phyloP scores from a whole-genome alignment of 2,888 invertebrate species.

The Drosophila villosipedis region DNA sequence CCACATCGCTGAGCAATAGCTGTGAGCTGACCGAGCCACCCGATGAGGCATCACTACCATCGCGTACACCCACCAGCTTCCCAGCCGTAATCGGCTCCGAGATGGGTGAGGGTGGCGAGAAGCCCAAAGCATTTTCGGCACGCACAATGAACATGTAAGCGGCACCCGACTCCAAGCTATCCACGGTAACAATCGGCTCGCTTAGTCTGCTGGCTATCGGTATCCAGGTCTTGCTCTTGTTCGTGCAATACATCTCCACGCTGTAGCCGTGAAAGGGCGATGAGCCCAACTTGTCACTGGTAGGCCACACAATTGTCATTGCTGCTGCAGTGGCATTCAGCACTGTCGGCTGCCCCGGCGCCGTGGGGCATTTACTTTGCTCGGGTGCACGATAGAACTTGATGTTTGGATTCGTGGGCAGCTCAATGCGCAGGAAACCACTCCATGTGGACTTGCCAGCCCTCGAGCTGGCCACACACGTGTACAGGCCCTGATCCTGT shows the following conservation, averaged over 20 bases:
- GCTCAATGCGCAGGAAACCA: conserved; percentile 90
- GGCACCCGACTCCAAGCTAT: conserved; percentile 90
- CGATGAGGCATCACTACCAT: conserved; percentile 62
- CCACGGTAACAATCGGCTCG: conserved; percentile 90
- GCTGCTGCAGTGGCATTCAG: conserved; percentile 91
- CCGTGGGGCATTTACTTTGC: conserved; percentile 91
- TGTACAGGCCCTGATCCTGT: conserved; percentile 91
- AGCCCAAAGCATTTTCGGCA: conserved; percentile 94
- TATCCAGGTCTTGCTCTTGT: conserved; percentile 87
- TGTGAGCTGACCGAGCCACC: conserved; percentile 64
- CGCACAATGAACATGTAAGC: conserved; percentile 95
- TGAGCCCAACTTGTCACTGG: conserved; percentile 91
- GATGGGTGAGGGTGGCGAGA: conserved; percentile 92
- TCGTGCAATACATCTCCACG: conserved; percentile 89
- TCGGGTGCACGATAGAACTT: conserved; percentile 94
- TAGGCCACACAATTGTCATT: conserved; percentile 93
- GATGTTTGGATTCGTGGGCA: conserved; percentile 92
- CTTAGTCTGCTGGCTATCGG: conserved; percentile 88
- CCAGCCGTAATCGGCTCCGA: conserved; percentile 91
- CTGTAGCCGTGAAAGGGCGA: conserved; percentile 93
- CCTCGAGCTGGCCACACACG: conserved; percentile 93
- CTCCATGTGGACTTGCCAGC: conserved; percentile 96
- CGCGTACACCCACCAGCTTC: conserved; percentile 70
- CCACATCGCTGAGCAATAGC: conserved; percentile 87
- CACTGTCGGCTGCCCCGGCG: conserved; percentile 92